Evolutionary conservation across 2,888 invertebrate species (phyloP).

Genomic region (Rambutsinella grinnellia): DNA sequence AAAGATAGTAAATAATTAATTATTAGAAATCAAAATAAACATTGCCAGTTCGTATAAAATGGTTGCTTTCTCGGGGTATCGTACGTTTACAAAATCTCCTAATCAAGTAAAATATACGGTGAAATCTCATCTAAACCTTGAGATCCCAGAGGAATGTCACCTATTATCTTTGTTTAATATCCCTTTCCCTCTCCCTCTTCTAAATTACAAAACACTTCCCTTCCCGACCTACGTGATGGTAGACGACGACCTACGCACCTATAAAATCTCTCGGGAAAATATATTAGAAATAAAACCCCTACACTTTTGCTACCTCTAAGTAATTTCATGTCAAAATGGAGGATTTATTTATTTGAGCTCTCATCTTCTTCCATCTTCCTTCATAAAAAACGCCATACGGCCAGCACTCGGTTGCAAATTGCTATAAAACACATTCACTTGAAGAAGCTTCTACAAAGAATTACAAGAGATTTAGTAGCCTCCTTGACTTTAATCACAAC

Average conservation of each 20-base stretch:
- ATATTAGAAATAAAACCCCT: no score
- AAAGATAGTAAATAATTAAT: slow-evolving; percentile 14
- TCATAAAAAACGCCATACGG: neutral
- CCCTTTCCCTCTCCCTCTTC: neutral
- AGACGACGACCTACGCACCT: no score
- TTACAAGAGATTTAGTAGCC: no score
- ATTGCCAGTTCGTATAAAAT: neutral
- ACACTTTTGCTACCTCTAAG: no score
- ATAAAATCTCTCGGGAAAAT: no score
- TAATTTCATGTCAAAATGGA: neutral
- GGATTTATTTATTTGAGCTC: neutral
- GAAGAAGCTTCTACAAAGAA: neutral
- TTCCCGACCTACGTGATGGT: no score
- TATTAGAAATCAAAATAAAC: neutral
- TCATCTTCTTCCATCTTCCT: neutral
- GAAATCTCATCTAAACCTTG: neutral
- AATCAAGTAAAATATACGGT: neutral
- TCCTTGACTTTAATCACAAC: no score
- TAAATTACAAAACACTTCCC: neutral
- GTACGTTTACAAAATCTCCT: neutral
- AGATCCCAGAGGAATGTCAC: no score
- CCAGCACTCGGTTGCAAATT: neutral
- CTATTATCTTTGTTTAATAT: no score
- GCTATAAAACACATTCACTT: neutral
- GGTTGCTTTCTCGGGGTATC: neutral